Evolutionary conservation across 1,140 invertebrate species (phyloP), one percentile per base, ranked within the genome.

Genomic region (Atta texana): DNA sequence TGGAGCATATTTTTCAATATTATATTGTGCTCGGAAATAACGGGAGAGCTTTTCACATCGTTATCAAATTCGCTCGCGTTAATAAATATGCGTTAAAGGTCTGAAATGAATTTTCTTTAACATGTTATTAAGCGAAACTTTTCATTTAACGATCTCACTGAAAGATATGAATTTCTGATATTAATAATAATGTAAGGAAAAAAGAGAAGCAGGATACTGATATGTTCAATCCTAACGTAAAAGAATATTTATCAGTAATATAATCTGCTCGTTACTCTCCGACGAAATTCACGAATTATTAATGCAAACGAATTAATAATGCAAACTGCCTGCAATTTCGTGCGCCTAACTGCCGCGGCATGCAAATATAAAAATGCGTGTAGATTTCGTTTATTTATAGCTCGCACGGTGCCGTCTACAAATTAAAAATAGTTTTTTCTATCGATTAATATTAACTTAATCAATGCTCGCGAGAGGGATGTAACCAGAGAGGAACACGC

Each of bases 351-450:
- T 71, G 16, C 12, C 53, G 49, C 64, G 21, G 21, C 51, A 71
- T 71, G 64, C 64, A 57, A 81, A 69, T 69, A 81, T 69, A 81
- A 81, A 81, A 69, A 84, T 24, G 28, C 80, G n/a, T 61, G 55
- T 57, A 14, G n/a, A 1, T 8, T 16, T n/a, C 28, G 24, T 84
- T 84, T 84, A 84, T 84, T 84, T 75, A 75, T 84, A 51, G 28
- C 69, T 5, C 28, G 18, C n/a, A 1, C 18, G 18, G 61, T 34
- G 24, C 1, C 44, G 71, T 61, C n/a, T 59, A 24, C 14, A 18
- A 8, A 75, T 84, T 84, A 84, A 61, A 75, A 84, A 84, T 74
- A 84, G 39, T 51, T 51, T 34, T 34, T 59, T 34, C 14, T 18
- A 55, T 68, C 49, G 28, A 78, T 51, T 78, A 53, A 68, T 74